phyloP scores from a whole-genome alignment of 2,888 invertebrate species.

The Synergus japonicus region DNA sequence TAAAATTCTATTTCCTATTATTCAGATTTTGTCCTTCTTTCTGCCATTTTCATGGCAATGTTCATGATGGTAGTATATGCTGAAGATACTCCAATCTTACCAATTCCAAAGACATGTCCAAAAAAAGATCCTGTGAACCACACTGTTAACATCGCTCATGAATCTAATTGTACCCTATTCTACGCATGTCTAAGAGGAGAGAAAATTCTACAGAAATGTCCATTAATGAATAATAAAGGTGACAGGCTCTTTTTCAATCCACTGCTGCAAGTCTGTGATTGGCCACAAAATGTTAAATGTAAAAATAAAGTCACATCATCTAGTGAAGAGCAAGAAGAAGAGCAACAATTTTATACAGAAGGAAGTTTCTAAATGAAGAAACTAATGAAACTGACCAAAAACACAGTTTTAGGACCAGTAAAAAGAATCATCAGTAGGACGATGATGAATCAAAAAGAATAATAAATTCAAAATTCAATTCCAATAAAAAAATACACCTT shows the following conservation, averaged over 20 bases:
- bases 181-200: slow-evolving; percentile 57
- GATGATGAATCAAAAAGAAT: too few species aligned
- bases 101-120: slow-evolving; percentile 4
- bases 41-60: not conserved
- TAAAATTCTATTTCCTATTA: not conserved
- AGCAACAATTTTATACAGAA: too few species aligned
- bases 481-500: too few species aligned
- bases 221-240: slow-evolving; percentile 33
- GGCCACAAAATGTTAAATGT: slow-evolving; percentile 55
- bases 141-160: slow-evolving; percentile 50
- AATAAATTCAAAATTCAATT: too few species aligned
- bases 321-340: too few species aligned
- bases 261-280: slow-evolving; percentile 59
- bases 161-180: slow-evolving; percentile 56
- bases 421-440: too few species aligned
- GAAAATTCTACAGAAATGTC: slow-evolving; percentile 53
- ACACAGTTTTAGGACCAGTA: too few species aligned
- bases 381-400: too few species aligned
- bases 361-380: too few species aligned
- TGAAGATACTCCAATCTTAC: not conserved
- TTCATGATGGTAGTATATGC: not conserved
- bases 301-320: not conserved
- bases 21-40: not conserved
- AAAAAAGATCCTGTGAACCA: slow-evolving; percentile 10
- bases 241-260: slow-evolving; percentile 56